Base-by-base conservation (phyloP, 2,888 invertebrate species). In the Nomada ruficornis region DNA sequence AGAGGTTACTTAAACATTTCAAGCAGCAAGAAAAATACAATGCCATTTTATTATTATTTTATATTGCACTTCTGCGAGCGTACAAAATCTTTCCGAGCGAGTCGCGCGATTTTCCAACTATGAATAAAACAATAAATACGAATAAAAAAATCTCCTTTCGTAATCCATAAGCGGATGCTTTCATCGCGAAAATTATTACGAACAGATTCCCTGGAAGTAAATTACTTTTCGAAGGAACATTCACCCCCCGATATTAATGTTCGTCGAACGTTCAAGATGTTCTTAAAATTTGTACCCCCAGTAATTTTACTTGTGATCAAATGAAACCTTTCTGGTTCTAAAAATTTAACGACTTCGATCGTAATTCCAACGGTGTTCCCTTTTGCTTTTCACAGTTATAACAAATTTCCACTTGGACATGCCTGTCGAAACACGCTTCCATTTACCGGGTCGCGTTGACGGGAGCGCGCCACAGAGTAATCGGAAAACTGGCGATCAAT, bases 401-500 rank as follows among this genome's bases (percentile, higher is more conserved):
- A 54, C 54, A 20, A 54, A 54, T n/a, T 23, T 57, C 36, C 70
- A 47, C 29, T 70, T 15, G 70, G 29, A n/a, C 3, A 3, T n/a
- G 18, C 47, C 59, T 36, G 36, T 36, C 36, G 36, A 36, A 60
- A 50, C 15, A 9, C 20, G 5, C 60, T 60, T n/a, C 5, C 20
- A 15, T 70, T 50, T 18, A 18, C n/a, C 15, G 44, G 10, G 4
- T 15, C 23, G 29, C 29, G 15, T 9, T 20, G 36, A 54, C 15
- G n/a, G 0, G 15, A 2, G 9, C 13, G 9, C 13, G 23, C 15
- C 50, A 2, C 11, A 4, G 50, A 50, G 50, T 60, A 52, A 71
- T 50, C 47, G 47, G 20, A 47, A 70, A 59, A 42, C 59, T 70
- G 57, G 15, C 54, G 62, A 59, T 63, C 71, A 68, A 80, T 77